These are phyloP conservation scores for Melanocharis versteri DNA, from an alignment of 2,113 vertebrate genomes.

Conservation along the genomic window DNA sequence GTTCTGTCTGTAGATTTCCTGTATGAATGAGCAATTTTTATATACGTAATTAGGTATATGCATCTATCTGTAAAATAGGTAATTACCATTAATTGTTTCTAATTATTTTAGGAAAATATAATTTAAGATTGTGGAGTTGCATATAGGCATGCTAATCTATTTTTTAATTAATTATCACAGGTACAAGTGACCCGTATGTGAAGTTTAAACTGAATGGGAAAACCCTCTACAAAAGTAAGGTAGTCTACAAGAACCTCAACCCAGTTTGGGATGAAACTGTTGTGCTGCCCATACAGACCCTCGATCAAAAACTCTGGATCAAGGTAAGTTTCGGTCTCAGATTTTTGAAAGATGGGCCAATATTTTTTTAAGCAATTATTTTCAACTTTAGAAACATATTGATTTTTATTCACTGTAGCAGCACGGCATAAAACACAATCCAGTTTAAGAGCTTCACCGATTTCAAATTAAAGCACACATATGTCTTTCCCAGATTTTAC, in stretches of 20 bases:
- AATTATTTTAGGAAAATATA: not conserved
- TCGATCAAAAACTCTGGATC: slow-evolving; percentile 81
- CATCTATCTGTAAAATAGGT: not conserved
- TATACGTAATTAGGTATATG: not conserved
- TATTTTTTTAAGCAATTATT: not conserved
- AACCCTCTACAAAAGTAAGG: slow-evolving; percentile 95
- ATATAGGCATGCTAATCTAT: not conserved
- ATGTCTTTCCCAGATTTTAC: slow-evolving; percentile 27
- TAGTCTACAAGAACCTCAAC: slow-evolving; percentile 90
- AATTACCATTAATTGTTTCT: not conserved
- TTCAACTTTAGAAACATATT: not conserved
- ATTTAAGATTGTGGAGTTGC: not conserved
- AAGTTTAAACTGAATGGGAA: slow-evolving; percentile 95
- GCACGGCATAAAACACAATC: not conserved
- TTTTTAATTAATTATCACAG: slow-evolving; percentile 64
- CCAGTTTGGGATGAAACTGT: slow-evolving; percentile 93
- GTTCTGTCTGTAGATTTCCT: not conserved
- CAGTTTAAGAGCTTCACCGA: not conserved
- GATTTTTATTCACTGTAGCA: not conserved
- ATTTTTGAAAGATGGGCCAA: not conserved
- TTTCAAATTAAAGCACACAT: slow-evolving; percentile 4
- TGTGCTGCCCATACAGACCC: slow-evolving; percentile 82
- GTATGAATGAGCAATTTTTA: not conserved
- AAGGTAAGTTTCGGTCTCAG: slow-evolving; percentile 73
- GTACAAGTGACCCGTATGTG: slow-evolving; percentile 93